phyloP scores from a whole-genome alignment of 2,797 vertebrate species.

The Danio kyathit region DNA sequence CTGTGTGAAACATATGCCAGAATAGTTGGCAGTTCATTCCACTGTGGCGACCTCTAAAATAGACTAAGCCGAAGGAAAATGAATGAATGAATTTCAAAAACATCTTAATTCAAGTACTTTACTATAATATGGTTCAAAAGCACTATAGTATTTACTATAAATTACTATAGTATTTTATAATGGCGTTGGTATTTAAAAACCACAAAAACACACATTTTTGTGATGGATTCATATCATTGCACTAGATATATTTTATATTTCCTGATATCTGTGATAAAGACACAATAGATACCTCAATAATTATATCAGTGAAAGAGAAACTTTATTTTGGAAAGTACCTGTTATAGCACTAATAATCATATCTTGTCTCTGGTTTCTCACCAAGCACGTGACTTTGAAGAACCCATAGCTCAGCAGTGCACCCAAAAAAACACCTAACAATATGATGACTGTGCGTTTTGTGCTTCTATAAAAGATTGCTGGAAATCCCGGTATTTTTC shows the following conservation, averaged over 20 bases:
- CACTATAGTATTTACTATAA: too few species aligned
- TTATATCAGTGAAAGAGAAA: neutral
- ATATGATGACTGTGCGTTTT: neutral
- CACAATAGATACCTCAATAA: neutral
- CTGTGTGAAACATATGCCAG: too few species aligned
- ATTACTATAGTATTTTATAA: too few species aligned
- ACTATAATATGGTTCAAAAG: too few species aligned
- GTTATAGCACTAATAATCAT: neutral
- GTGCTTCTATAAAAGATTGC: neutral
- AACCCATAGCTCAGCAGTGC: neutral
- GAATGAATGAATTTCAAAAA: too few species aligned
- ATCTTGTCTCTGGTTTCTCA: neutral
- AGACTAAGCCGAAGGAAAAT: too few species aligned
- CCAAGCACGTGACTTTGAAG: neutral
- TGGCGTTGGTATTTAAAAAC: too few species aligned
- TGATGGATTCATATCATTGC: neutral
- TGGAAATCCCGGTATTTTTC: neutral
- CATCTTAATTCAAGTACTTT: too few species aligned
- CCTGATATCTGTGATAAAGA: neutral
- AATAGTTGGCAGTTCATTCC: too few species aligned
- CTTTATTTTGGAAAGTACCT: neutral
- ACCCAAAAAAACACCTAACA: neutral
- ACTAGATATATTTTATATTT: neutral
- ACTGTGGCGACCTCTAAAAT: too few species aligned
- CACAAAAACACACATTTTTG: too few species aligned